Conservation (phyloP, 1,140 invertebrate genomes). For the Drosophila auraria region DNA sequence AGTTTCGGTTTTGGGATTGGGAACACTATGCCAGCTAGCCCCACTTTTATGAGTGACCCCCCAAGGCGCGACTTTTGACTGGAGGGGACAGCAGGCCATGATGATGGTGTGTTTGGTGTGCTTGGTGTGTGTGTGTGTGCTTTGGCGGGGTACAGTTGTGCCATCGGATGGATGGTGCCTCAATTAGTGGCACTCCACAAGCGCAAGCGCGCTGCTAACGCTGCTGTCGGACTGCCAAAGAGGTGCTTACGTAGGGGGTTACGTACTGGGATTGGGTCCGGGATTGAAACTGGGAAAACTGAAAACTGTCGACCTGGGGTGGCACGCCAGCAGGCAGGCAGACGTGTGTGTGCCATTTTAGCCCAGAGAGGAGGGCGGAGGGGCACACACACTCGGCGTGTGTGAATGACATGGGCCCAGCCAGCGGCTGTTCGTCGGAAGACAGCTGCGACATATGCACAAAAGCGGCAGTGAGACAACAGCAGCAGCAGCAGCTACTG, state of each 20-base stretch:
- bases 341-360: constrained; percentile 78
- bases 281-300: constrained; percentile 8
- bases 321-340: not conserved
- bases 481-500: constrained; percentile 5
- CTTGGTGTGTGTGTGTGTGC: constrained; percentile 11
- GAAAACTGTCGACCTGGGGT: constrained; percentile 20
- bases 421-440: constrained; percentile 46
- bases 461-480: constrained; percentile 43
- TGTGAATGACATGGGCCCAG: constrained; percentile 78
- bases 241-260: constrained; percentile 15
- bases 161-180: constrained; percentile 66
- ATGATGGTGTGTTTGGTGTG: not conserved
- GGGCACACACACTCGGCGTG: constrained; percentile 69
- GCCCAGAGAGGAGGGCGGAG: constrained; percentile 39
- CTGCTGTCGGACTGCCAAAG: not conserved
- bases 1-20: not conserved
- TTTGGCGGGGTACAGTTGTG: constrained; percentile 60
- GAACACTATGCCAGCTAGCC: not conserved
- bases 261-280: constrained; percentile 12
- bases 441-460: constrained; percentile 55
- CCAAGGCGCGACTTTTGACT: constrained; percentile 21
- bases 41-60: constrained; percentile 6
- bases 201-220: constrained; percentile 43
- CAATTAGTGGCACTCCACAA: constrained; percentile 73
- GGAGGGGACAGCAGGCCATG: constrained; percentile 4